These are phyloP conservation scores for Nesogale talazaci DNA, from an alignment of 2,113 vertebrate species.

Conservation along the genomic window DNA sequence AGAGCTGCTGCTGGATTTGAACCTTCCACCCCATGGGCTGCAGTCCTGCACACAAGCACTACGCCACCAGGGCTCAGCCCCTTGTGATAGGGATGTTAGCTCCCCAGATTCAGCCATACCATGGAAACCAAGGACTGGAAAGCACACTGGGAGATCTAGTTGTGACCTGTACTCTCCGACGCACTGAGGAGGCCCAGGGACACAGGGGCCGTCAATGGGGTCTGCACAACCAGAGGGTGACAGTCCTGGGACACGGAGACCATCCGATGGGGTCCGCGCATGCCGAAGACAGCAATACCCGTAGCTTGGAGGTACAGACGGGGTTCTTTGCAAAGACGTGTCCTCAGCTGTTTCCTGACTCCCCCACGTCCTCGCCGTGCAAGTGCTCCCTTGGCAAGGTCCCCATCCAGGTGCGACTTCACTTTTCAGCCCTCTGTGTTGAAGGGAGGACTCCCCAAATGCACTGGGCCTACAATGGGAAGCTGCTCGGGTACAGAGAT, in stretches of 20 bases:
- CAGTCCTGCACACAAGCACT: no score
- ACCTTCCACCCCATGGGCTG: no score
- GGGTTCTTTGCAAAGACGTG: background rate
- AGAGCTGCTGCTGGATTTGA: no score
- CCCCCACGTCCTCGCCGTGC: background rate
- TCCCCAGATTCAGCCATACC: background rate
- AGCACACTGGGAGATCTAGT: background rate
- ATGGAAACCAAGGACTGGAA: background rate
- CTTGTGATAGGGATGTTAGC: background rate
- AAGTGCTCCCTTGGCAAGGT: no score
- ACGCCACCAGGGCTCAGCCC: no score
- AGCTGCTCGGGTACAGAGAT: background rate
- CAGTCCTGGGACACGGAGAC: accelerated
- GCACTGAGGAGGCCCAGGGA: background rate
- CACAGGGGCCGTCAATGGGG: no score
- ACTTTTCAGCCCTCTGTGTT: background rate
- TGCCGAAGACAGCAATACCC: background rate
- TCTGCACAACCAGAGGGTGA: no score
- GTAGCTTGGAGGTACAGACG: background rate
- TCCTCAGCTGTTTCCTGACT: no score
- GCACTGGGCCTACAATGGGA: background rate
- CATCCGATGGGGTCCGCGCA: background rate
- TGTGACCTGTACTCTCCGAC: background rate
- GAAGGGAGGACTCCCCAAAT: background rate
- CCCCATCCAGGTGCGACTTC: background rate